Conservation (phyloP, 2,113 vertebrate species). For the Otis tarda region DNA sequence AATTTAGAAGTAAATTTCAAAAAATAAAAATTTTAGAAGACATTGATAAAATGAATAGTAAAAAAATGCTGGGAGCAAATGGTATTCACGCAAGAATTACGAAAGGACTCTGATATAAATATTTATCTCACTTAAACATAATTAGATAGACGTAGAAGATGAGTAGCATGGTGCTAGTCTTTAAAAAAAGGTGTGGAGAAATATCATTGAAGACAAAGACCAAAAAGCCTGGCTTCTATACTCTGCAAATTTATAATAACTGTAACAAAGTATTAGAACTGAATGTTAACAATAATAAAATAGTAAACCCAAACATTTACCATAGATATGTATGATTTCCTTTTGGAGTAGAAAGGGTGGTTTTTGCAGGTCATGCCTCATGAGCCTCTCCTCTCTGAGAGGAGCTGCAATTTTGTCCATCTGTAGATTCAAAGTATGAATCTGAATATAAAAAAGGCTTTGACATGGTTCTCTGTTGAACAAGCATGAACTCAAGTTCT, state of each 20-base stretch:
- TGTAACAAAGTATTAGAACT: not conserved
- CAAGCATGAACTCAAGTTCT: not conserved
- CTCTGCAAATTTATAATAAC: not conserved
- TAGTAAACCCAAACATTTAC: not conserved
- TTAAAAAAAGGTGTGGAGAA: not conserved
- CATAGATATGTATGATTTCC: not conserved
- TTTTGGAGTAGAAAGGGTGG: not conserved
- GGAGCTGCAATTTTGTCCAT: not conserved
- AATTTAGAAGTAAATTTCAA: not conserved
- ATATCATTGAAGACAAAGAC: not conserved
- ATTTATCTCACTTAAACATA: not conserved
- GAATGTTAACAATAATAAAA: not conserved
- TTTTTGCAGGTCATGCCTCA: not conserved
- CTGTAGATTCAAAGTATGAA: not conserved
- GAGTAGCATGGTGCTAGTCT: not conserved
- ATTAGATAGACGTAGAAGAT: not conserved
- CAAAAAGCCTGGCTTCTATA: not conserved
- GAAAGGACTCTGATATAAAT: not conserved
- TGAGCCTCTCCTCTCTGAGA: not conserved
- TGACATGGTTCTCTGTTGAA: not conserved
- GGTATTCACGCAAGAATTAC: not conserved
- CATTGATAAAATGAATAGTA: not conserved
- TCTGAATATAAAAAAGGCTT: not conserved
- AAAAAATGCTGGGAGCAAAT: not conserved
- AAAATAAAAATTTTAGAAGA: not conserved